Base-by-base conservation (phyloP, 1,140 invertebrate species). In the Trichogramma pretiosum region DNA sequence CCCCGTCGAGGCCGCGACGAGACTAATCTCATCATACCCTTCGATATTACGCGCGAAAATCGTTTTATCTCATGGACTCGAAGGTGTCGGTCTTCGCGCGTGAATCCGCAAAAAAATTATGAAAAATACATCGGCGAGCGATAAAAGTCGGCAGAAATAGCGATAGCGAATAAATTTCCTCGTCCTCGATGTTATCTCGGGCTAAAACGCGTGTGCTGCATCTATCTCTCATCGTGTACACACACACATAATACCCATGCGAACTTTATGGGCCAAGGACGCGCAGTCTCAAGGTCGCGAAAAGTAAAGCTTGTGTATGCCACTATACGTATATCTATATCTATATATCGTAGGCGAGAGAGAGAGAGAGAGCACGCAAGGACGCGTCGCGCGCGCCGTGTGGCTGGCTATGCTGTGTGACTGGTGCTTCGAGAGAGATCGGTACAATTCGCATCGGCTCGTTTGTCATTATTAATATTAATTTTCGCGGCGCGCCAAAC, bases 221-320 rank as follows among this genome's bases (percentile, higher is more conserved):
- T n/a, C n/a, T n/a, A n/a, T n/a, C n/a, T n/a, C n/a, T n/a, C n/a
- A n/a, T n/a, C n/a, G n/a, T n/a, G 28, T n/a, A 30, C 26, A 14
- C 22, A 49, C 16, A 43, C 10, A 32, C 32, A 16, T 30, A 42
- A 14, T 28, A 49, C 16, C 32, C 10, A 32, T 34, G 24, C 22
- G 34, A n/a, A 26, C 19, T 44, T 39, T 50, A 44, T 16, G 36
- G 44, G 41, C 45, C 48, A 50, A 50, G 48, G 35, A 45, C 26
- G 22, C 13, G 36, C 19, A 11, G 48, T 34, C 36, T 33, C 26
- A 50, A 44, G 41, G 42, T 44, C 22, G 36, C 28, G 36, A 50
- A 45, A 45, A 45, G 24, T 44, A 50, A 45, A 50, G 41, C 32
- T 24, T 28, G 26, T 9, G 40, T 28, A 26, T 35, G 42, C 24